A percentile compares a stretch with the other conserved stretches of the same genome.
Evolutionary conservation across 2,888 invertebrate species (phyloP).

Genomic region (Pammene aurita): DNA sequence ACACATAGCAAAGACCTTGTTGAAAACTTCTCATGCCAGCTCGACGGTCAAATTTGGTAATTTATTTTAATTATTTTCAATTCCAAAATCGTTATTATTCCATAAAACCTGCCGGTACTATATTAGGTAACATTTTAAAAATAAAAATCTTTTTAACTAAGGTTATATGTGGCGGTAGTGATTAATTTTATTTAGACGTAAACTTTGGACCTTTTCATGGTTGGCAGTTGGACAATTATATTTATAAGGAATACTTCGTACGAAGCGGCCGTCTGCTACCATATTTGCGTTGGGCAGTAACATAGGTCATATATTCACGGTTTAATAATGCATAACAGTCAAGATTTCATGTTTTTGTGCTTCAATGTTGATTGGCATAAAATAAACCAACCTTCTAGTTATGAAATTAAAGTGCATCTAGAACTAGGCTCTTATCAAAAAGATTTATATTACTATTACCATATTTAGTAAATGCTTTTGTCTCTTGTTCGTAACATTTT

Average conservation of each 20-base stretch:
- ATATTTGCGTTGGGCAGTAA: background rate
- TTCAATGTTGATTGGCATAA: conserved; percentile 24
- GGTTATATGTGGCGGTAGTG: conserved; percentile 13
- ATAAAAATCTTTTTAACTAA: background rate
- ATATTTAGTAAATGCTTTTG: background rate
- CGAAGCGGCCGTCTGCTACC: background rate
- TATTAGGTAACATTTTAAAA: conserved; percentile 1
- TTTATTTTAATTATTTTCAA: conserved; percentile 44
- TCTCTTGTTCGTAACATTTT: background rate
- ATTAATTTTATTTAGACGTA: conserved; percentile 46
- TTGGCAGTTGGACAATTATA: conserved; percentile 61
- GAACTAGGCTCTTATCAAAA: conserved; percentile 19
- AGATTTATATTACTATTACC: conserved; percentile 13
- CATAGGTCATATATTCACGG: conserved; percentile 6
- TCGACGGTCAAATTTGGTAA: conserved; percentile 76
- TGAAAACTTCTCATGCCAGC: conserved; percentile 68
- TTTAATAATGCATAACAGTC: conserved; percentile 4
- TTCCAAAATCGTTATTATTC: conserved; percentile 7
- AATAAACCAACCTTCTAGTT: conserved; percentile 17
- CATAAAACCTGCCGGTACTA: background rate
- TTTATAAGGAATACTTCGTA: conserved; percentile 43
- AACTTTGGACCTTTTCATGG: conserved; percentile 67
- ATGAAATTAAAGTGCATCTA: conserved; percentile 21
- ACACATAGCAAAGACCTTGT: conserved; percentile 73
- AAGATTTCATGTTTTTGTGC: conserved; percentile 7